phyloP scores from a whole-genome alignment of 2,113 vertebrate genomes.

The Chinchilla lanigera region DNA sequence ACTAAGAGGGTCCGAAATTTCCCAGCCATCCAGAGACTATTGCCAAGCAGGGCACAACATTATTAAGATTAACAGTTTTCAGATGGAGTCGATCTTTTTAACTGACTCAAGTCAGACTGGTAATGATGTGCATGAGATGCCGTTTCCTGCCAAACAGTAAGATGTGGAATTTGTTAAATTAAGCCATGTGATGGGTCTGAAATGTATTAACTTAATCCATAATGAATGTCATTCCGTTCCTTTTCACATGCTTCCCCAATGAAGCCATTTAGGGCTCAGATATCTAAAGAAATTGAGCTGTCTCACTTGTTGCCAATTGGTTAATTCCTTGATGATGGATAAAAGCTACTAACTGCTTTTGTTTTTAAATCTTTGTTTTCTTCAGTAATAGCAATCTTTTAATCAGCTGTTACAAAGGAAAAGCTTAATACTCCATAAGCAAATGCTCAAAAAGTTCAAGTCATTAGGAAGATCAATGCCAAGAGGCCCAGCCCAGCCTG shows the following conservation, averaged over 20 bases:
- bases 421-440: slow-evolving; percentile 78
- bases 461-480: slow-evolving; percentile 57
- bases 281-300: slow-evolving; percentile 88
- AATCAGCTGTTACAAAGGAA: slow-evolving; percentile 83
- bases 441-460: slow-evolving; percentile 74
- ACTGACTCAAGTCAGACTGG: slow-evolving; percentile 68
- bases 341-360: slow-evolving; percentile 89
- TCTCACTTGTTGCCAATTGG: slow-evolving; percentile 88
- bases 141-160: slow-evolving; percentile 85
- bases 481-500: neutral
- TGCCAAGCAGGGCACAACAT: slow-evolving; percentile 38
- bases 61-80: slow-evolving; percentile 78
- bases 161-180: slow-evolving; percentile 86
- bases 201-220: slow-evolving; percentile 87
- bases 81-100: slow-evolving; percentile 76
- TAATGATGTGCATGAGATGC: slow-evolving; percentile 81
- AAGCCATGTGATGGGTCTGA: slow-evolving; percentile 85
- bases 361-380: slow-evolving; percentile 88
- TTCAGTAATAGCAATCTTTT: slow-evolving; percentile 83
- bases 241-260: slow-evolving; percentile 88
- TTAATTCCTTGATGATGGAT: slow-evolving; percentile 91
- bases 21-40: neutral
- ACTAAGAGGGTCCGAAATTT: neutral
- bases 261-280: slow-evolving; percentile 87
- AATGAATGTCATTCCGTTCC: slow-evolving; percentile 86